Base-by-base conservation (phyloP, 2,888 invertebrate species). In the Actias luna region DNA sequence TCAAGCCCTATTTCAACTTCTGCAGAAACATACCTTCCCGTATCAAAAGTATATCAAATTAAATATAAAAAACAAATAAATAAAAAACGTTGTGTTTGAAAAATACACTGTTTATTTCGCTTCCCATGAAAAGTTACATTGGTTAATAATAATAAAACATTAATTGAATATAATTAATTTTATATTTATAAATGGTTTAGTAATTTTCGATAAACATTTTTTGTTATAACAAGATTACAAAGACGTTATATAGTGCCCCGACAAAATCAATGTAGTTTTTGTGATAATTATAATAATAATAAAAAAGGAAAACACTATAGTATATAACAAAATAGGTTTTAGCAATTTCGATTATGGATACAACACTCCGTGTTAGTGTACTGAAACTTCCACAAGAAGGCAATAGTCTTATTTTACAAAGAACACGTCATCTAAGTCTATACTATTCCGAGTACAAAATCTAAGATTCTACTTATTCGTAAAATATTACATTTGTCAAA, bases 381-480 rank as follows among this genome's bases (percentile, higher is more conserved):
- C 7, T 29, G n/a, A 55, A n/a, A 16, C 0, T 29, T n/a, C 29
- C 14, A n/a, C 29, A 29, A 55, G 29, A 70, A 76, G 80, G 82
- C 80, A 82, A 79, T 79, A n/a, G 77, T 69, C 70, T 74, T 61
- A 62, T 36, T 33, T 58, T 59, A 67, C 65, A 63, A 67, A 75
- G 78, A 80, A 80, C 77, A 80, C 79, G 65, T 76, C 68, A 70
- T 70, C 69, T 67, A 59, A 25, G 55, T 39, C 66, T 68, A 65
- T 65, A 52, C 63, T 65, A 68, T 61, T n/a, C 69, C 62, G 65
- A 64, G 74, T 78, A 78, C 69, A 78, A 78, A 78, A 77, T 76
- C 76, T 78, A 78, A 65, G 62, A 66, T 66, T 65, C 68, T 69
- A 61, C 58, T 58, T 63, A 59, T 52, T 36, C 57, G 58, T 60